Base-by-base conservation (phyloP, 2,888 invertebrate genomes). In the Pemphredon lugubris region DNA sequence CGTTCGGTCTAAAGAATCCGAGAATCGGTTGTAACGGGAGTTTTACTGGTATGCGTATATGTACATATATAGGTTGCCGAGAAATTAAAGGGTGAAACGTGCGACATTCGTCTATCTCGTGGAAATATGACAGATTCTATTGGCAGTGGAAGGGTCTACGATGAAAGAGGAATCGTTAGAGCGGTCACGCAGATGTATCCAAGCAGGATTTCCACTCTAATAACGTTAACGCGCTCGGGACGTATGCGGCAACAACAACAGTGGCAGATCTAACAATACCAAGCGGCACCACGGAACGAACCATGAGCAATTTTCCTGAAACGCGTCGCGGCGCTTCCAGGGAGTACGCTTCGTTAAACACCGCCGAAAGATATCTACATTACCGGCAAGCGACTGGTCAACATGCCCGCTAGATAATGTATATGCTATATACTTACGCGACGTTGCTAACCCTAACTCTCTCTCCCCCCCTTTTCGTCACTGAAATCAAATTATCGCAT, bases 131-230 rank as follows among this genome's bases (percentile, higher is more conserved):
- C n/a, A n/a, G n/a, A n/a, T n/a, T n/a, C n/a, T n/a, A n/a, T n/a
- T n/a, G n/a, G n/a, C n/a, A n/a, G n/a, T n/a, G n/a, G n/a, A n/a
- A n/a, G n/a, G n/a, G n/a, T n/a, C n/a, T 13, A 1, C 4, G 20
- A 4, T 20, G 34, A 16, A n/a, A 18, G 51, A 39, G 59, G 66
- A 61, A 61, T 68, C 73, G 63, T 55, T 63, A 50, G 66, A 60
- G 66, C 50, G 63, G 40, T 67, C 71, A 26, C 53, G 50, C 60
- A 51, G 67, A 73, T 69, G 68, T 34, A 44, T 50, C 34, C 42
- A 37, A 50, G 44, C 81, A 77, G 81, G 82, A 81, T 81, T 81
- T 82, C 82, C 77, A 79, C 75, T 79, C 77, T 74, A 77, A 79
- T 81, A 79, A 75, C 76, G 81, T 71, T 59, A 75, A 70, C 75